Percentiles rank a stretch among this genome's conserved stretches.
Evolutionary conservation across 2,888 invertebrate species (phyloP).

Genomic region (Chironomus riparius): DNA sequence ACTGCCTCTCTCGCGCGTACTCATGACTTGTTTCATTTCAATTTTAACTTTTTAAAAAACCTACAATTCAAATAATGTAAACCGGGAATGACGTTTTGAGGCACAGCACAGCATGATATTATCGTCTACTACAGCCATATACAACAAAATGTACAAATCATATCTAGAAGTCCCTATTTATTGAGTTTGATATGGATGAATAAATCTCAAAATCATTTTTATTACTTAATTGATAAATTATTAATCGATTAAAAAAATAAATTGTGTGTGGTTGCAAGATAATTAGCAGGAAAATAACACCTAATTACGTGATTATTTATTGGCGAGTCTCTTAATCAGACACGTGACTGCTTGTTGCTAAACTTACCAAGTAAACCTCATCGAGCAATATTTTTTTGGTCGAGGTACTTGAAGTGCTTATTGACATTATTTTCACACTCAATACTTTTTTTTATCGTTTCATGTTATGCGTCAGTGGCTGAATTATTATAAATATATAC

Average conservation of each 20-base stretch:
- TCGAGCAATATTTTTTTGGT: not conserved
- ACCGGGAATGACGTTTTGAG: slow-evolving; percentile 6
- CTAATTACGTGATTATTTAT: not conserved
- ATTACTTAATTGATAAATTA: too few species aligned
- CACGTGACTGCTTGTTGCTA: not conserved
- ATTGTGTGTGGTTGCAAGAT: not conserved
- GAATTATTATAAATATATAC: too few species aligned
- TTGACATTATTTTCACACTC: not conserved
- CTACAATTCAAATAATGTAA: not conserved
- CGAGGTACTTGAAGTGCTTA: not conserved
- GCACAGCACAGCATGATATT: slow-evolving; percentile 11
- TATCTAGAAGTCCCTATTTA: too few species aligned
- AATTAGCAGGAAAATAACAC: not conserved
- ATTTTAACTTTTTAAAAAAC: not conserved
- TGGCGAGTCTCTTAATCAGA: not conserved
- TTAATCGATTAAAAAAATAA: too few species aligned
- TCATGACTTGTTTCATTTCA: slow-evolving; percentile 17
- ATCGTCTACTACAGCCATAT: slow-evolving; percentile 5
- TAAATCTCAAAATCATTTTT: too few species aligned
- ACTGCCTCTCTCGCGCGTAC: slow-evolving; percentile 22
- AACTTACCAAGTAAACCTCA: too few species aligned
- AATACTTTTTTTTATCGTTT: not conserved
- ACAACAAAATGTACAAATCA: too few species aligned
- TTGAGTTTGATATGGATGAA: too few species aligned
- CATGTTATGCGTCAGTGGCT: not conserved